Conservation (phyloP, 2,113 vertebrate genomes). For the Nettapus auritus region DNA sequence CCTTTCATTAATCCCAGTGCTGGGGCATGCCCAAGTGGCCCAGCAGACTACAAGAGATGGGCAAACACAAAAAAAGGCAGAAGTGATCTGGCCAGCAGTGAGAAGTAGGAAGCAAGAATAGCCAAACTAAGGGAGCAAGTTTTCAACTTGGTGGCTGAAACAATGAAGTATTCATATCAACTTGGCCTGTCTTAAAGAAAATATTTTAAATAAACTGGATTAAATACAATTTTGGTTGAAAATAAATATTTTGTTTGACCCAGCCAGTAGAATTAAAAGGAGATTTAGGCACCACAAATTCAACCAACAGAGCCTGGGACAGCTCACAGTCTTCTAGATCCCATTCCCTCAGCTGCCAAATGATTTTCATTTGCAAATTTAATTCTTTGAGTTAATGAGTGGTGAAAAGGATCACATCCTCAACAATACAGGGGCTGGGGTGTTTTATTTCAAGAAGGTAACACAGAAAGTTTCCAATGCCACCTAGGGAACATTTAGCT, state of each 20-base stretch:
- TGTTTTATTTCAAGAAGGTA: not conserved
- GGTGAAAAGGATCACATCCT: not conserved
- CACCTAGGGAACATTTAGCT: not conserved
- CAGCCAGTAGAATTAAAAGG: not conserved
- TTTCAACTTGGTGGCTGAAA: not conserved
- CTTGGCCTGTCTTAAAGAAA: not conserved
- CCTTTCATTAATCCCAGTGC: not conserved
- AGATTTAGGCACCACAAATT: not conserved
- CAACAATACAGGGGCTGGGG: not conserved
- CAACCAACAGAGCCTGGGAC: not conserved
- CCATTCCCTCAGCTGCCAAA: not conserved
- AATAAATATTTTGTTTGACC: not conserved
- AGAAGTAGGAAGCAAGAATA: not conserved
- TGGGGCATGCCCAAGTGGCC: not conserved
- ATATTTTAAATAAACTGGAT: not conserved
- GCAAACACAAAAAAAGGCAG: not conserved
- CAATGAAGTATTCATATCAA: not conserved
- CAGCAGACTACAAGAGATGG: not conserved
- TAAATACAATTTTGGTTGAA: not conserved
- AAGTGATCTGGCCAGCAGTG: not conserved
- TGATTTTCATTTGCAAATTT: not conserved
- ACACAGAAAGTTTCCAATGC: not conserved
- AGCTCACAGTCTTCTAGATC: not conserved
- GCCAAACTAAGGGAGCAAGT: not conserved
- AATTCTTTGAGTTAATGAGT: not conserved